A percentile compares a stretch with the other conserved stretches of the same genome.
phyloP scores from a whole-genome alignment of 2,797 vertebrate genomes.

The Prunella strophiata region DNA sequence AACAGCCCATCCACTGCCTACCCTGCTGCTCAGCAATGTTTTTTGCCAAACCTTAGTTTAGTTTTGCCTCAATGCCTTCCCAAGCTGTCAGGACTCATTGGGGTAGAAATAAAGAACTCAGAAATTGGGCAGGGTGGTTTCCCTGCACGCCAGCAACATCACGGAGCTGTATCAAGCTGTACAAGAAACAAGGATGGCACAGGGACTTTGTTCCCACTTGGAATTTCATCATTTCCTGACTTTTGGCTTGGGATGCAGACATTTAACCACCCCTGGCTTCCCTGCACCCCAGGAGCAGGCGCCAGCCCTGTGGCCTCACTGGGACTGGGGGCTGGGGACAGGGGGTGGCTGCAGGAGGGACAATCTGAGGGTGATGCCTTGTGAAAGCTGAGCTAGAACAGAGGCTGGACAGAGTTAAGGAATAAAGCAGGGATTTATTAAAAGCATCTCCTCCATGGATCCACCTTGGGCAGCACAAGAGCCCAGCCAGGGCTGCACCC shows the following conservation, averaged over 20 bases:
- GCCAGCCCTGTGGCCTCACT: not conserved
- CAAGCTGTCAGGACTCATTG: not conserved
- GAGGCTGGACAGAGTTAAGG: not conserved
- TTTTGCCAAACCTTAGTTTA: not conserved
- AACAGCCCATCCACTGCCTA: not conserved
- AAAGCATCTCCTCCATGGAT: not conserved
- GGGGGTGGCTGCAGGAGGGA: not conserved
- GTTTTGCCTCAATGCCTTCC: not conserved
- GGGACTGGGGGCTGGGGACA: accelerated
- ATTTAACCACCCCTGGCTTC: not conserved
- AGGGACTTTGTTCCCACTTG: not conserved
- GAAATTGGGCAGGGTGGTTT: not conserved
- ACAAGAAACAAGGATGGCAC: not conserved
- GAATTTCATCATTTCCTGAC: not conserved
- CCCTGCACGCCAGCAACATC: not conserved
- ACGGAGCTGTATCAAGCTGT: accelerated
- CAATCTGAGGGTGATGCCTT: not conserved
- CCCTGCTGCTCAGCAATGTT: not conserved
- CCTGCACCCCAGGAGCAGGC: not conserved
- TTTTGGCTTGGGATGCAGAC: not conserved
- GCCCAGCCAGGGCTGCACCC: not conserved
- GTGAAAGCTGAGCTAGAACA: not conserved
- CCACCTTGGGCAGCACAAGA: not conserved
- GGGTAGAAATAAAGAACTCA: not conserved
- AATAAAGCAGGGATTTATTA: not conserved